Evolutionary conservation across 2,888 invertebrate genomes (phyloP), one percentile per base, ranked within the genome.

Genomic region (Drosophila melanocephala): DNA sequence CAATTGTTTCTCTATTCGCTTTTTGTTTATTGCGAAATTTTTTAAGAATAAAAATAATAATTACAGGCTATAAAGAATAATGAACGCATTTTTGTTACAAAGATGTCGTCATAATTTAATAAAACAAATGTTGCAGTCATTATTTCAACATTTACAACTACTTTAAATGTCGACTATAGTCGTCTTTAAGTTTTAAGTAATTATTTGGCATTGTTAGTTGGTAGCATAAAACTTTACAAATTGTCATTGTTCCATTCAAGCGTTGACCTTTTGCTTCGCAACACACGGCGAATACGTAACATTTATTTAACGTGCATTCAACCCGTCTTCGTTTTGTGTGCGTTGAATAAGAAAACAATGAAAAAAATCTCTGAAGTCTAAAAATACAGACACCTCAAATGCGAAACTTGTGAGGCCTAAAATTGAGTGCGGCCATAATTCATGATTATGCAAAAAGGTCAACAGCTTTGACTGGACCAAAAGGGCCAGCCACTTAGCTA

Each of bases 361-460:
- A 62, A 42, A 65, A 62, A 42, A 65, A 72, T 32, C 60, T 64
- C 62, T 44, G 30, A 51, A 33, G 58, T 32, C 30, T 33, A 32
- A 42, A 63, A 57, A 52, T 72, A 53, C 32, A 72, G 53, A 63
- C 72, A 65, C 52, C 80, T 68, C 51, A 42, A 68, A 65, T 59
- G 28, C 55, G 35, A 78, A 72, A 60, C 33, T 58, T 60, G 74
- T 51, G 58, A 59, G 47, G 37, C 60, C 39, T 52, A 75, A 76
- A 78, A 82, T 53, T 70, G 80, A 83, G 78, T 79, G 86, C 85
- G 83, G 72, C 73, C 86, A 88, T 86, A 89, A 86, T 78, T 86
- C 83, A 90, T 85, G 90, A 86, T 89, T 90, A 86, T 88, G 88
- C 83, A 85, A 90, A 86, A 87, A 79, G 86, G 86, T 87, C 86